These are phyloP conservation scores for Acrocephalus kingi DNA, from an alignment of 2,113 vertebrate genomes.

Conservation along the genomic window DNA sequence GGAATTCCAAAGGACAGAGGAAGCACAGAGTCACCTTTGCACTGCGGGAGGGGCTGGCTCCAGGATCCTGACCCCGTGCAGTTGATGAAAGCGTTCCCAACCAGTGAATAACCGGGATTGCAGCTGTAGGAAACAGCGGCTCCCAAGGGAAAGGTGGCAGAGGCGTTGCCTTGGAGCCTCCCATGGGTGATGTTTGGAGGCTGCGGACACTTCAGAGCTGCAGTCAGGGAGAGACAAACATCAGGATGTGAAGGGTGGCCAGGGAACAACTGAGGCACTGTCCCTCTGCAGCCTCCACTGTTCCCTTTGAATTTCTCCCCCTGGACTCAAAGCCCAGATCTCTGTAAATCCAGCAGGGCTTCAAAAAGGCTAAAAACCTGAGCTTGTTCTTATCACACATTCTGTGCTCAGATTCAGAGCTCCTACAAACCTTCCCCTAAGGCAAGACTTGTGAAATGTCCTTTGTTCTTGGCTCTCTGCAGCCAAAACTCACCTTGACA, in stretches of 20 bases:
- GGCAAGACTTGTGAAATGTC: not conserved
- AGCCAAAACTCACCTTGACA: constrained; percentile 42
- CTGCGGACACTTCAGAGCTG: constrained; percentile 34
- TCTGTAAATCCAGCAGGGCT: not conserved
- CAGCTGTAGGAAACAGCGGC: constrained; percentile 64
- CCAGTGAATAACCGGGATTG: constrained; percentile 42
- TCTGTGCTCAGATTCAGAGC: not conserved
- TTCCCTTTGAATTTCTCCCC: not conserved
- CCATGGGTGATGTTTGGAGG: constrained; percentile 44
- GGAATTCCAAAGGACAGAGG: not conserved
- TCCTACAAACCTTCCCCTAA: not conserved
- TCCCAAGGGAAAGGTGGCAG: constrained; percentile 14
- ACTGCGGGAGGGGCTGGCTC: constrained; percentile 40
- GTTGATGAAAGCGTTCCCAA: constrained; percentile 20
- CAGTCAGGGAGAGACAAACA: not conserved
- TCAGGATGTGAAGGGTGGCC: not conserved
- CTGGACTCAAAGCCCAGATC: not conserved
- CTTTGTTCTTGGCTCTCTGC: not conserved
- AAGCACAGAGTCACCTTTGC: constrained; percentile 6
- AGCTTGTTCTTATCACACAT: not conserved
- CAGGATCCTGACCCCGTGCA: constrained; percentile 55
- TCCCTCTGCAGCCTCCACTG: not conserved
- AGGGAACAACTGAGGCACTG: not conserved
- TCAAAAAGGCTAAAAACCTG: not conserved
- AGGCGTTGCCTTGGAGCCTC: constrained; percentile 16